Conservation (phyloP, 2,888 invertebrate genomes). For the Troides oblongomaculatus region DNA sequence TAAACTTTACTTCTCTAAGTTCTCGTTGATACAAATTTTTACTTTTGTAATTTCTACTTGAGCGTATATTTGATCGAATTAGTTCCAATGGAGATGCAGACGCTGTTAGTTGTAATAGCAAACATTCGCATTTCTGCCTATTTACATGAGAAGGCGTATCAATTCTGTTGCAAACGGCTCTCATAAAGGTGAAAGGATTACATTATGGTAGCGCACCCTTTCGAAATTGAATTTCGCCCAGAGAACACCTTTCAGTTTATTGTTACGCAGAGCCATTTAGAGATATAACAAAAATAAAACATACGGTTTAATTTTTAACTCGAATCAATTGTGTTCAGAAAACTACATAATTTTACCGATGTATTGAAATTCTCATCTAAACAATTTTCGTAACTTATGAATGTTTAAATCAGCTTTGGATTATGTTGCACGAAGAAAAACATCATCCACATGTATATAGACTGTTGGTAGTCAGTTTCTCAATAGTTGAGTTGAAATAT, state of each 20-base stretch:
- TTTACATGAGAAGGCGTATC: slow-evolving; percentile 24
- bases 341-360: no score
- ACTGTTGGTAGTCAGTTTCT: no score
- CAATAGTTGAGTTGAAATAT: no score
- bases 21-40: not conserved
- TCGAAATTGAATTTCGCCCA: slow-evolving; percentile 26
- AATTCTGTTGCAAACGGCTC: slow-evolving; percentile 25
- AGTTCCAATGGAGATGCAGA: not conserved
- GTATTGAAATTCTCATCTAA: no score
- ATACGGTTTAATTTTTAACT: not conserved
- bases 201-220: slow-evolving; percentile 27
- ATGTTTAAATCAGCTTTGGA: no score
- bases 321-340: no score
- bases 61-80: not conserved
- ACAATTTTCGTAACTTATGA: no score
- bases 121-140: slow-evolving; percentile 8
- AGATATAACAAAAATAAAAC: slow-evolving; percentile 23
- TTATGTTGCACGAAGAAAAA: no score
- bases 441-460: no score
- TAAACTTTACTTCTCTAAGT: not conserved
- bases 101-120: not conserved
- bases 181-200: slow-evolving; percentile 29
- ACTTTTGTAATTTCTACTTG: not conserved
- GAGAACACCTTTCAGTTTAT: slow-evolving; percentile 25
- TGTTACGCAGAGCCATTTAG: slow-evolving; percentile 21